phyloP scores from a whole-genome alignment of 1,140 invertebrate species.

The Vollenhovia emeryi region DNA sequence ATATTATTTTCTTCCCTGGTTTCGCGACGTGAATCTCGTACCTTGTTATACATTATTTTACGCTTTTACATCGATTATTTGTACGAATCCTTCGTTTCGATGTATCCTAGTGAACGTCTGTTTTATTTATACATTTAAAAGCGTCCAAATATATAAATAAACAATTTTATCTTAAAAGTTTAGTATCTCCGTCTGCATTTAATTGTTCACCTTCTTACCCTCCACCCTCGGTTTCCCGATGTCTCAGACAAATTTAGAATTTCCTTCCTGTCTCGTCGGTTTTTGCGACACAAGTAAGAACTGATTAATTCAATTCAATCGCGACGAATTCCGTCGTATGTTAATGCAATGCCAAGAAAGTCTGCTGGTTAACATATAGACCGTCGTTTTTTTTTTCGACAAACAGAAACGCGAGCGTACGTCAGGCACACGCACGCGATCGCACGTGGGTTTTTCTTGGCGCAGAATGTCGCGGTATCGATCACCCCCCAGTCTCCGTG shows the following conservation, averaged over 20 bases:
- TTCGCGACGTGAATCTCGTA: background rate
- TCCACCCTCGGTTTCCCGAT: background rate
- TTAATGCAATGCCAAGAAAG: conserved; percentile 39
- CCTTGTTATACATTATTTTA: background rate
- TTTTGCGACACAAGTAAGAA: background rate
- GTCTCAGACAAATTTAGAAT: background rate
- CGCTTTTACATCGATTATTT: conserved; percentile 22
- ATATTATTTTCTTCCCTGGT: background rate
- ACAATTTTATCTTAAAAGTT: background rate
- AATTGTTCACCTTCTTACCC: background rate
- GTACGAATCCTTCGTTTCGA: background rate
- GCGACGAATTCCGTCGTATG: conserved; percentile 15
- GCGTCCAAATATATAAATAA: background rate
- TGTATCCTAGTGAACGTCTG: background rate
- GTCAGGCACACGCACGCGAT: conserved; percentile 55
- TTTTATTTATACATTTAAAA: background rate
- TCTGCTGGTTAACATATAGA: conserved; percentile 73
- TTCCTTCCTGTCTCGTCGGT: background rate
- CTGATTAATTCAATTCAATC: conserved; percentile 28
- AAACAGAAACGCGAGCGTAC: background rate
- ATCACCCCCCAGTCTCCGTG: conserved; percentile 48
- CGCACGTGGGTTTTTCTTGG: conserved; percentile 55
- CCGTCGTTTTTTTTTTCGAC: conserved; percentile 37
- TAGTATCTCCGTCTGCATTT: background rate
- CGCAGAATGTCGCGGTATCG: conserved; percentile 60